Conservation (phyloP, 64 coral and sea anemone genomes). For the Exaiptasia diaphana region DNA sequence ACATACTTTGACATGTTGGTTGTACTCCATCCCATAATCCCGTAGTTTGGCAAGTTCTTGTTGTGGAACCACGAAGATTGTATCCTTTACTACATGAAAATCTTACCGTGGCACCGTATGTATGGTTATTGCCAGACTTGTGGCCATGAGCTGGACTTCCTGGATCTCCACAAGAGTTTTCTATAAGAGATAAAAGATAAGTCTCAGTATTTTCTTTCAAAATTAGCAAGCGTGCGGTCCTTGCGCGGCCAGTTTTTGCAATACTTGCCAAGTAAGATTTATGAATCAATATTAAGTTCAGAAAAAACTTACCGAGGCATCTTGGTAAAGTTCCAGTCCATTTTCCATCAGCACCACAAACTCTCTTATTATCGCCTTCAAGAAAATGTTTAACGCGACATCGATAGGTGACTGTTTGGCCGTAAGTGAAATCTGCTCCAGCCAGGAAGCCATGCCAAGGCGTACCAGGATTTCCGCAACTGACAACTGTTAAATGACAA, state of each 20-base stretch:
- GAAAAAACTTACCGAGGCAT: constrained; percentile 57
- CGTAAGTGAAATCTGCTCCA: constrained; percentile 54
- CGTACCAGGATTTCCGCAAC: constrained; percentile 80
- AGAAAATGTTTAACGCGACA: constrained; percentile 74
- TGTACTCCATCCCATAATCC: constrained; percentile 77
- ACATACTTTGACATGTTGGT: constrained; percentile 79
- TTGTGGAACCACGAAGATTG: constrained; percentile 36
- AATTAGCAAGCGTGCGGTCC: too few species aligned
- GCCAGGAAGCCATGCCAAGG: constrained; percentile 71
- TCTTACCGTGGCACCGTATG: constrained; percentile 50
- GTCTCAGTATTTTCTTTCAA: too few species aligned
- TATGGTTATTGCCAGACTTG: constrained; percentile 73
- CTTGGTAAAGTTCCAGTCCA: constrained; percentile 72
- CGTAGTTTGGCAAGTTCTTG: constrained; percentile 56
- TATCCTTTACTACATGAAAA: constrained; percentile 68
- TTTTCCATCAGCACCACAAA: constrained; percentile 53
- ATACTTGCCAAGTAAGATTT: too few species aligned
- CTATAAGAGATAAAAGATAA: neutral
- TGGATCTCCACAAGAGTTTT: constrained; percentile 78
- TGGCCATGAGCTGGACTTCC: constrained; percentile 60
- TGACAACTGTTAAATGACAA: constrained; percentile 29
- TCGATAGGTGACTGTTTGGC: constrained; percentile 28
- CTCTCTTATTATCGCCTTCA: constrained; percentile 56
- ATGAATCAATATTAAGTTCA: too few species aligned
- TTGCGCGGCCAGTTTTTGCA: too few species aligned